phyloP scores from a whole-genome alignment of 2,888 invertebrate species.

The Orthosia gothica region DNA sequence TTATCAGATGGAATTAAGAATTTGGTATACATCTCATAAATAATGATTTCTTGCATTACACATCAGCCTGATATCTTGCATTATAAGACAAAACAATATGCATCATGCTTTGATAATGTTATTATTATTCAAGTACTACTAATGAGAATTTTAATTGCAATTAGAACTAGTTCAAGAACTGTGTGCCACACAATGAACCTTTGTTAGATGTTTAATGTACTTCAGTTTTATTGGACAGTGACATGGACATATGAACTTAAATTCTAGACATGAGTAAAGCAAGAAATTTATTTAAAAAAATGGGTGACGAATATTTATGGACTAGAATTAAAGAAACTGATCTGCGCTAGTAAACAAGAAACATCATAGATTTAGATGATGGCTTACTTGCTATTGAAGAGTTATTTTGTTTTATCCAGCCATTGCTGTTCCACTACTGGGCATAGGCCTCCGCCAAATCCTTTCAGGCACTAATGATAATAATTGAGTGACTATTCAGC shows the following conservation, averaged over 20 bases:
- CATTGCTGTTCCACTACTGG: not conserved
- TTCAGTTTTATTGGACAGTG: not conserved
- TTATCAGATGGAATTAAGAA: too few relatives aligned
- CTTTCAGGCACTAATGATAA: not conserved
- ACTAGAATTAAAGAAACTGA: too few relatives aligned
- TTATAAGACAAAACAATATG: constrained; percentile 16
- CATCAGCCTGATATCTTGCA: constrained; percentile 27
- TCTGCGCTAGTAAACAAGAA: too few relatives aligned
- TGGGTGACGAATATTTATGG: too few relatives aligned
- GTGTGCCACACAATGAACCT: constrained; percentile 13
- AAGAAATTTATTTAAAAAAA: too few relatives aligned
- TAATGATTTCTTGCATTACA: constrained; percentile 9
- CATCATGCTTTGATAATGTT: constrained; percentile 33
- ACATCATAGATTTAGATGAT: not conserved
- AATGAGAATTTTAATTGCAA: constrained; percentile 47
- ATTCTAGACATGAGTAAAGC: too few relatives aligned
- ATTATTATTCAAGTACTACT: constrained; percentile 32
- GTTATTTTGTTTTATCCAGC: not conserved
- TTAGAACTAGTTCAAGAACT: constrained; percentile 42
- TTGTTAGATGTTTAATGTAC: constrained; percentile 37
- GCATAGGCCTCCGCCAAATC: not conserved
- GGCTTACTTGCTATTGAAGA: not conserved
- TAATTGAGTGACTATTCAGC: not conserved
- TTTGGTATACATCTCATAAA: not conserved
- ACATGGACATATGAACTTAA: not conserved